These are phyloP conservation scores for Meandrina meandrites DNA, from an alignment of 92 coral and sea anemone genomes.

Conservation along the genomic window DNA sequence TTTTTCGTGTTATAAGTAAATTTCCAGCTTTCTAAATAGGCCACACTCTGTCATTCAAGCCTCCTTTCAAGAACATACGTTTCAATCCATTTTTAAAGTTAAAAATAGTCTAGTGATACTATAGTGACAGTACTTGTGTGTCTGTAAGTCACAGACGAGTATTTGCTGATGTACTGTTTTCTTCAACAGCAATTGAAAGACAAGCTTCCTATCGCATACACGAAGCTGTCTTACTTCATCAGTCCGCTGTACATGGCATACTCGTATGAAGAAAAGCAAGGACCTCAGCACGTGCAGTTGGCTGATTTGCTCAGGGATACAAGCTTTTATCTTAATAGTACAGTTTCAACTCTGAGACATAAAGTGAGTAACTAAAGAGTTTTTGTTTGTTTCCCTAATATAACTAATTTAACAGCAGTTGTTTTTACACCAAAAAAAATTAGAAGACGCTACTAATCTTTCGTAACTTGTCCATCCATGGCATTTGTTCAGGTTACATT, in stretches of 20 bases:
- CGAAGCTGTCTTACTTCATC: neutral
- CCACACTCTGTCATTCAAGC: neutral
- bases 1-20: too few species aligned
- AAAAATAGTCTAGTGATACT: too few species aligned
- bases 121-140: neutral
- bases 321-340: conserved; percentile 19
- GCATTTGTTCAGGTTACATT: too few species aligned
- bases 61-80: too few species aligned
- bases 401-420: neutral
- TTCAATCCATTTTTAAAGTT: too few species aligned
- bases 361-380: neutral
- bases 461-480: too few species aligned
- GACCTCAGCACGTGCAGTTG: conserved; percentile 16
- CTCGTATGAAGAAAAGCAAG: conserved; percentile 15
- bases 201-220: conserved; percentile 18
- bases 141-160: neutral
- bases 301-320: neutral
- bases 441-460: neutral
- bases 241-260: conserved; percentile 33
- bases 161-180: neutral
- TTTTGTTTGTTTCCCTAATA: neutral
- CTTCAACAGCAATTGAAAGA: conserved; percentile 9
- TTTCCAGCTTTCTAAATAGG: neutral
- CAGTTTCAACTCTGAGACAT: neutral
- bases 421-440: neutral